phyloP scores from a whole-genome alignment of 2,113 vertebrate species.

The Camelus bactrianus region DNA sequence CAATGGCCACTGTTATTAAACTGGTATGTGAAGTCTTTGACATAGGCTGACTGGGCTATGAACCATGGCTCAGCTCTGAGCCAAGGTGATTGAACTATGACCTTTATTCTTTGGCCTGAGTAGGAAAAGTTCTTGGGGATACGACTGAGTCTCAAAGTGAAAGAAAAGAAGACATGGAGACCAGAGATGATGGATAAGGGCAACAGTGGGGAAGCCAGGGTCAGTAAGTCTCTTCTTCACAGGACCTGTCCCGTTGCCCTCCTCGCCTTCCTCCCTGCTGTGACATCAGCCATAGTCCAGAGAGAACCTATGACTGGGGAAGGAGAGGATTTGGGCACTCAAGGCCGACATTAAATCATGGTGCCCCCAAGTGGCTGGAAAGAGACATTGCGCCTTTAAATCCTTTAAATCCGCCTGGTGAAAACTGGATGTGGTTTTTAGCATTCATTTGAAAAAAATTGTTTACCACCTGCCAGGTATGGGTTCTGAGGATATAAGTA shows the following conservation, averaged over 20 bases:
- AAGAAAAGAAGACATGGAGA: background rate
- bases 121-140: background rate
- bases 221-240: background rate
- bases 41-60: background rate
- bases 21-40: background rate
- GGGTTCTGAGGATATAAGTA: background rate
- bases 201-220: background rate
- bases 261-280: background rate
- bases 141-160: background rate
- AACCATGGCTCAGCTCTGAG: background rate
- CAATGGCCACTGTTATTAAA: background rate
- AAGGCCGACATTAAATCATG: background rate
- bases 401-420: background rate
- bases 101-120: background rate
- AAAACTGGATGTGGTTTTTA: background rate
- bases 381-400: background rate
- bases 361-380: background rate
- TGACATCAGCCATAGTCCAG: background rate
- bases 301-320: background rate
- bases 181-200: background rate
- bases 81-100: rapidly evolving
- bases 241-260: background rate
- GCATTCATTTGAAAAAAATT: background rate
- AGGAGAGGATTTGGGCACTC: background rate
- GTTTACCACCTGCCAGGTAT: background rate